phyloP scores from a whole-genome alignment of 2,797 vertebrate genomes.

The Poecilia gillii region DNA sequence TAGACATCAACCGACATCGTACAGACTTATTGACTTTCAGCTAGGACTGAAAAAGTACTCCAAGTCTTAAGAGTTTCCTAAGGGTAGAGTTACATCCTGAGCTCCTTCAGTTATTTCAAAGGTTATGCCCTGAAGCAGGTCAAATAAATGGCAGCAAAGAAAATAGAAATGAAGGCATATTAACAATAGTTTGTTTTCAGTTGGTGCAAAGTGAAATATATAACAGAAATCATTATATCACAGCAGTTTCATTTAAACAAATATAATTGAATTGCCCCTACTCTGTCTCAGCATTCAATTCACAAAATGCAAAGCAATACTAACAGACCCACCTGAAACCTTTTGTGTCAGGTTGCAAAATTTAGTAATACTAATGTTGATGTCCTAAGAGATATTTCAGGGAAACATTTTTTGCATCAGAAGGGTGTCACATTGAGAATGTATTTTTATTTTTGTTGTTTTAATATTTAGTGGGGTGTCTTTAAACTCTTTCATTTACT shows the following conservation, averaged over 20 bases:
- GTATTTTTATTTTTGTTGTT: not conserved
- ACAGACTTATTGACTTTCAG: not conserved
- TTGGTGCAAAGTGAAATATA: not conserved
- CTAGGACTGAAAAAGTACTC: not conserved
- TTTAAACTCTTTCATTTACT: not conserved
- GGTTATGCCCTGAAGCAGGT: not conserved
- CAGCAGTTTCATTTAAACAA: not conserved
- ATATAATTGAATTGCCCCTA: not conserved
- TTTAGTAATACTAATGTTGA: not conserved
- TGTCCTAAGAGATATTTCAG: not conserved
- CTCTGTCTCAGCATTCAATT: not conserved
- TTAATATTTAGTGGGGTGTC: not conserved
- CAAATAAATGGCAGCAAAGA: not conserved
- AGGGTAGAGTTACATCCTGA: not conserved
- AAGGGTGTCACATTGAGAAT: not conserved
- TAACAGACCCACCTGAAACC: not conserved
- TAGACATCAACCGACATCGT: not conserved
- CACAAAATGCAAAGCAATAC: not conserved
- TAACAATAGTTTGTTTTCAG: not conserved
- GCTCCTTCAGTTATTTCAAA: not conserved
- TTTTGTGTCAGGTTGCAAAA: not conserved
- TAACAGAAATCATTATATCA: not conserved
- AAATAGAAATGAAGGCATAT: not conserved
- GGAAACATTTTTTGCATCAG: not conserved
- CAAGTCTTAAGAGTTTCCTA: not conserved